Percentiles rank a stretch among this genome's conserved stretches.
These are phyloP conservation scores for Fragum sueziense DNA, from an alignment of 2,888 invertebrate genomes.

Conservation along the genomic window DNA sequence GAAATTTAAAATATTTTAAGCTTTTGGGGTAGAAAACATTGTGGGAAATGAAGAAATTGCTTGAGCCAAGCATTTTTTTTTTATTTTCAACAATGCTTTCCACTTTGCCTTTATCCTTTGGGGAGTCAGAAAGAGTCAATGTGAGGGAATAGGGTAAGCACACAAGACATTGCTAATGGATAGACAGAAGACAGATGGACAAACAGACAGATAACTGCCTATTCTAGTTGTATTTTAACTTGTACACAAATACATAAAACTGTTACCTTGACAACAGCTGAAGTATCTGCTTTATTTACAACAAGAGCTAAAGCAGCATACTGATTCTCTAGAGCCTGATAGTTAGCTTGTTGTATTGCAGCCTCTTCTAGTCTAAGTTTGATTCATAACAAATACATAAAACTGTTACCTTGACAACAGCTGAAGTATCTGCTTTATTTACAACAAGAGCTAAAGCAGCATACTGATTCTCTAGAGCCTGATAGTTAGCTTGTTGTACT, in stretches of 20 bases:
- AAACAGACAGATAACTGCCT: no score
- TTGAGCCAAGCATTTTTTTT: no score
- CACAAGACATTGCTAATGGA: no score
- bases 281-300: conserved; percentile 61
- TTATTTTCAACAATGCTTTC: not conserved
- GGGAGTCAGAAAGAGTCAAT: no score
- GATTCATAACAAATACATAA: conserved; percentile 22
- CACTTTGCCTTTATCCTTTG: no score
- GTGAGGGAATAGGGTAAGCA: no score
- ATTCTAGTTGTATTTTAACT: no score
- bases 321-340: conserved; percentile 71
- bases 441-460: conserved; percentile 70
- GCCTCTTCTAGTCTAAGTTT: conserved; percentile 65
- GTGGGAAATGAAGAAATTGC: no score
- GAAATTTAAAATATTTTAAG: no score
- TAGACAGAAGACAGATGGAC: no score
- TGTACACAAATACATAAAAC: no score
- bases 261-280: conserved; percentile 6
- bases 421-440: conserved; percentile 55
- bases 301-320: conserved; percentile 71
- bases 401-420: conserved; percentile 38
- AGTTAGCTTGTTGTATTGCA: conserved; percentile 66
- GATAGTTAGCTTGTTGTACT: conserved; percentile 67
- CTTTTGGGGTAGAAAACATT: no score
- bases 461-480: conserved; percentile 73